Evolutionary conservation across 2,113 vertebrate species (phyloP), one percentile per base, ranked within the genome.

Genomic region (Tachysurus fulvidraco): DNA sequence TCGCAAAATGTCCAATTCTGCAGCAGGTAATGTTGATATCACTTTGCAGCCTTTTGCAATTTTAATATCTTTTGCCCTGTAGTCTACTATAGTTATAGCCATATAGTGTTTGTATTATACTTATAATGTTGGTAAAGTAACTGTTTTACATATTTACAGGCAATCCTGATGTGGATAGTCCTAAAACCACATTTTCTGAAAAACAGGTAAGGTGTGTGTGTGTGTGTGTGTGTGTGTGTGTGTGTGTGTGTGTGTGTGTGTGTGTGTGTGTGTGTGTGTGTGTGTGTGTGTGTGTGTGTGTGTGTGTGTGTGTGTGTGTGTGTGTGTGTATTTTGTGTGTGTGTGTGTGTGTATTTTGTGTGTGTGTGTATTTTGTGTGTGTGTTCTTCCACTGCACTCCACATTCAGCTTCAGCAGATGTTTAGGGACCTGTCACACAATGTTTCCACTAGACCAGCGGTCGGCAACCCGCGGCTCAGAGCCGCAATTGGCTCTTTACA

Each of bases 11-110:
- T 80, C 25, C 50, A 57, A 8, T 8, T 25, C 0, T 23, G 25
- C 16, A n/a, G 36, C 73, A 88, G 89, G 89, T 80, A 84, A 59
- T 64, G 25, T 57, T 46, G 30, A 46, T 73, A 81, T 57, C 11
- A 2, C 57, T 36, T 41, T 86, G 1, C 30, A 81, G 17, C n/a
- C 44, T 36, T 36, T 36, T 54, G 17, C 2, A 86, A 64, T 16
- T 19, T 30, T 44, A 81, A 59, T 60, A 44, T 14, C 4, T 81
- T 25, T 59, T 81, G 1, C 62, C 1, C 52, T 54, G 8, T 30
- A 14, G 60, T 81, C n/a, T 36, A 21, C 1, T 50, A 50, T 5
- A 50, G 46, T 50, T 50, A 50, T 50, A 59, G 44, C 60, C 17
- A 8, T 44, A 44, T 10, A 60, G 19, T 81, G 2, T 12, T 57